These are phyloP conservation scores for Hippocampus mohnikei DNA, from an alignment of 2,113 vertebrate species.

Conservation along the genomic window DNA sequence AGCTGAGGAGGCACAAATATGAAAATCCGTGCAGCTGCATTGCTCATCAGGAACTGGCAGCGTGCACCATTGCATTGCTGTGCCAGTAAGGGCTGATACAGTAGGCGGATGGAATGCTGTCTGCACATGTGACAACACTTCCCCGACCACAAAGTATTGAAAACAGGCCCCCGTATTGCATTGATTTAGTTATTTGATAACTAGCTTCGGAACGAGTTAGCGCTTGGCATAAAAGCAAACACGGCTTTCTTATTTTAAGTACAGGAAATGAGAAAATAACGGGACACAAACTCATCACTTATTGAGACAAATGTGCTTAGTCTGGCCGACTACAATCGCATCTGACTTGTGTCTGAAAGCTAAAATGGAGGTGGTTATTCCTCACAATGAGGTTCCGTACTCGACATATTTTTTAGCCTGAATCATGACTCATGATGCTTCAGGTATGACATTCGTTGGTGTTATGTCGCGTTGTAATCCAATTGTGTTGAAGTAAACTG, in stretches of 20 bases:
- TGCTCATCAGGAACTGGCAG: slow-evolving; percentile 25
- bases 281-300: slow-evolving; percentile 55
- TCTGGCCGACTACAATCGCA: slow-evolving; percentile 11
- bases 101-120: slow-evolving; percentile 49
- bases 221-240: slow-evolving; percentile 50
- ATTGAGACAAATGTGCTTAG: slow-evolving; percentile 45
- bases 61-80: background rate
- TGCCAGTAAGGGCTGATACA: slow-evolving; percentile 35
- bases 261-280: slow-evolving; percentile 68
- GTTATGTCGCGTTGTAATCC: too few species aligned
- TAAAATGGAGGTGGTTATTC: background rate
- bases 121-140: slow-evolving; percentile 58
- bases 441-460: too few species aligned
- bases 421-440: too few species aligned
- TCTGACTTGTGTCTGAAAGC: slow-evolving; percentile 38
- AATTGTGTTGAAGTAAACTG: too few species aligned
- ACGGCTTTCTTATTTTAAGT: slow-evolving; percentile 44
- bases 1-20: slow-evolving; percentile 26
- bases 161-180: slow-evolving; percentile 65
- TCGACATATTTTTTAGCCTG: too few species aligned
- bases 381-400: background rate
- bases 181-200: slow-evolving; percentile 64
- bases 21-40: slow-evolving; percentile 2
- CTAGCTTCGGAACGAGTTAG: slow-evolving; percentile 59
- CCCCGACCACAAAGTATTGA: slow-evolving; percentile 57